A percentile compares a stretch with the other conserved stretches of the same genome.
Evolutionary conservation across 1,140 invertebrate species (phyloP).

Genomic region (Colletes latitarsis): DNA sequence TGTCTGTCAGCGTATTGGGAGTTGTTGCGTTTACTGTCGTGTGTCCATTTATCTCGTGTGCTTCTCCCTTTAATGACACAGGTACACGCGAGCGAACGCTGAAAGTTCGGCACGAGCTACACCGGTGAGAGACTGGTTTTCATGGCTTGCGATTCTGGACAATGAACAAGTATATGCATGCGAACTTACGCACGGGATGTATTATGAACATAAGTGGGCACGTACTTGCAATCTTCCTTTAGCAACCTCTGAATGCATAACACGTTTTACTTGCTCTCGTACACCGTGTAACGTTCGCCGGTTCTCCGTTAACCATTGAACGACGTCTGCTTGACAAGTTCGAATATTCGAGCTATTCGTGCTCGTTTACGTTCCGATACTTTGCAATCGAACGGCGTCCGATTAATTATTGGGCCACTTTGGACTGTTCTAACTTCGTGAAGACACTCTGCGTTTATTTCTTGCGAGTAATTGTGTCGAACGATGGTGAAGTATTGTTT

Average conservation of each 20-base stretch:
- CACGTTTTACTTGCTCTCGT: background rate
- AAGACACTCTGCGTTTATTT: too few relatives aligned
- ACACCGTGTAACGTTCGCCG: background rate
- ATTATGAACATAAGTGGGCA: slow-evolving; percentile 49
- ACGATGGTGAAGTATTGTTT: too few relatives aligned
- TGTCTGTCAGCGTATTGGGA: background rate
- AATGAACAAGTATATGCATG: slow-evolving; percentile 52
- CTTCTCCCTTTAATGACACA: slow-evolving; percentile 10
- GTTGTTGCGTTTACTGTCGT: background rate
- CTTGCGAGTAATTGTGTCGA: too few relatives aligned
- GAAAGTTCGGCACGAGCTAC: slow-evolving; percentile 64
- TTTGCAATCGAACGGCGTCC: too few relatives aligned
- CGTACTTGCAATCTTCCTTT: slow-evolving; percentile 28
- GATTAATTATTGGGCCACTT: too few relatives aligned
- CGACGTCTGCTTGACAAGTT: too few relatives aligned
- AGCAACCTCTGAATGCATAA: slow-evolving; percentile 7
- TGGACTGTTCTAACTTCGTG: too few relatives aligned
- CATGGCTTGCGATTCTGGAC: slow-evolving; percentile 63
- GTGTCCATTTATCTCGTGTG: background rate
- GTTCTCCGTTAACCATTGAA: too few relatives aligned
- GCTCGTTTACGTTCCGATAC: background rate
- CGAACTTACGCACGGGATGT: slow-evolving; percentile 51
- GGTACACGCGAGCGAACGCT: slow-evolving; percentile 17
- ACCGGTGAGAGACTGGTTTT: slow-evolving; percentile 60
- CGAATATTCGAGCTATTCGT: too few relatives aligned